Evolutionary conservation across 2,113 vertebrate species (phyloP).

Genomic region (Nothocercus nigrocapillus): DNA sequence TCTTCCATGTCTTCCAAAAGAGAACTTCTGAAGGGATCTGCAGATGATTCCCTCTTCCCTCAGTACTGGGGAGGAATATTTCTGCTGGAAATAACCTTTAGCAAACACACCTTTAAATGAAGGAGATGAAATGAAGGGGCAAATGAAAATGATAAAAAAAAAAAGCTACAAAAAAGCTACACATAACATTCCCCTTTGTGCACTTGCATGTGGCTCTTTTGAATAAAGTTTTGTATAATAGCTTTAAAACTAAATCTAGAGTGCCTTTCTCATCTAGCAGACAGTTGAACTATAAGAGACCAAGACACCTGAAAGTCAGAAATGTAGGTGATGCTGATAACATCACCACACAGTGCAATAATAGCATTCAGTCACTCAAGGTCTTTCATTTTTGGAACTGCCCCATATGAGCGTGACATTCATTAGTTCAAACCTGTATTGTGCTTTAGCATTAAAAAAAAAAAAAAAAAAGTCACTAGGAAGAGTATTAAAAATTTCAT

Average conservation of each 20-base stretch:
- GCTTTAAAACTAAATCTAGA: conserved; percentile 24
- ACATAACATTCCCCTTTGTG: background rate
- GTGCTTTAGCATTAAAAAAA: background rate
- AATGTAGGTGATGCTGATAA: conserved; percentile 58
- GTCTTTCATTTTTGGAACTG: conserved; percentile 70
- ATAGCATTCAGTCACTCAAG: conserved; percentile 34
- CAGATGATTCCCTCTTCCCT: background rate
- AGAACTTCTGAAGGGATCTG: background rate
- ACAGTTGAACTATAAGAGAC: background rate
- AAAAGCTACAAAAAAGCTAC: background rate
- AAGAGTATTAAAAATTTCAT: conserved; percentile 56
- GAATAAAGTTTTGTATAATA: background rate
- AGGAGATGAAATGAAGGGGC: background rate
- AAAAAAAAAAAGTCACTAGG: background rate
- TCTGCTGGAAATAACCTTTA: background rate
- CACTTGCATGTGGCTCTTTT: background rate
- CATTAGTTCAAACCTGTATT: conserved; percentile 44
- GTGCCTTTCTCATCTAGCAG: background rate
- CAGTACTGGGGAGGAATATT: background rate
- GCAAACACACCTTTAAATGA: background rate
- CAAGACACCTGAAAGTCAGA: conserved; percentile 67
- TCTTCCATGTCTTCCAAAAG: background rate
- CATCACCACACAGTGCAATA: conserved; percentile 19
- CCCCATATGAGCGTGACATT: conserved; percentile 56
- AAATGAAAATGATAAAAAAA: background rate